Conservation (phyloP, 2,888 invertebrate species). For the Sepioteuthis lessoniana region DNA sequence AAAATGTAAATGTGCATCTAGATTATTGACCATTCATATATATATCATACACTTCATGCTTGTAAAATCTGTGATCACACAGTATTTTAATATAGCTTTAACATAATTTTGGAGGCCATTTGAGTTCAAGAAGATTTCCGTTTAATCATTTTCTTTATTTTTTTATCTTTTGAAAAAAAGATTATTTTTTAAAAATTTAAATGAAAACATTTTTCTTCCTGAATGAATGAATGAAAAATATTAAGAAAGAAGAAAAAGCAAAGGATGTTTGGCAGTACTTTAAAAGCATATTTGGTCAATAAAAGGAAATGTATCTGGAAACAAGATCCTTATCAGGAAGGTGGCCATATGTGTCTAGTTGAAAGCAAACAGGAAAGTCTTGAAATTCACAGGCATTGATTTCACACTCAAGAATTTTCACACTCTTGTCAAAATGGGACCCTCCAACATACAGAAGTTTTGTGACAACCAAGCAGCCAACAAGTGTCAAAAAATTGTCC, state of each 20-base stretch:
- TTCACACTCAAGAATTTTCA: neutral
- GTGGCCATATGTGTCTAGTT: neutral
- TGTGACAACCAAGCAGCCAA: neutral
- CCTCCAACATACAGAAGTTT: neutral
- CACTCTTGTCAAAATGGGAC: neutral
- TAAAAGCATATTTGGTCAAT: neutral
- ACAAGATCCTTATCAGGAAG: constrained; percentile 23
- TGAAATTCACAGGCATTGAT: neutral
- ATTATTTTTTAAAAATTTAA: neutral
- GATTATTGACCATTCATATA: too few relatives aligned
- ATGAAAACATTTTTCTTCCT: neutral
- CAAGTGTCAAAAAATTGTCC: neutral
- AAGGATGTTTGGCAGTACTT: neutral
- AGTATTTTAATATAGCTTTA: too few relatives aligned
- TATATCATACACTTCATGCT: too few relatives aligned
- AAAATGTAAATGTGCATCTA: too few relatives aligned
- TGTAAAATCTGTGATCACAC: too few relatives aligned
- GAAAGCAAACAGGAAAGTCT: constrained; percentile 20
- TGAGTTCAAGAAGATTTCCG: neutral
- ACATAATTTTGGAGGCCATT: too few relatives aligned
- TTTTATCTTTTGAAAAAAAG: neutral
- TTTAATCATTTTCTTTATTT: neutral
- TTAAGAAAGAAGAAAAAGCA: neutral
- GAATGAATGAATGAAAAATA: neutral
- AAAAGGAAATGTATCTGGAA: constrained; percentile 20